Evolutionary conservation across 2,797 vertebrate species (phyloP), one percentile per base, ranked within the genome.

Genomic region (Protonibea diacanthus): DNA sequence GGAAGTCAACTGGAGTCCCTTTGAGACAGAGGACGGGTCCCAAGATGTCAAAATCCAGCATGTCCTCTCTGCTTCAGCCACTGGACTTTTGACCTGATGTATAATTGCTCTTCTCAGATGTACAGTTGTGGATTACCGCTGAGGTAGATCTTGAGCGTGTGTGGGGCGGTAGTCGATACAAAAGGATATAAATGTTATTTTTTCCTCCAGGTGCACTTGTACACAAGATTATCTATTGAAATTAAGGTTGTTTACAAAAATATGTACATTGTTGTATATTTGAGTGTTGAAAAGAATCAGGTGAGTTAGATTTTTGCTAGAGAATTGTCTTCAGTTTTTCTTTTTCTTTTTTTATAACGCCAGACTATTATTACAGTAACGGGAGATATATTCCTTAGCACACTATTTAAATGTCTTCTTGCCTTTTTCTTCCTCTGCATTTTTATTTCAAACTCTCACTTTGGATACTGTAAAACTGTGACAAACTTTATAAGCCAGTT

Each of bases 381-480:
- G 74, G 94, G 92, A 96, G 92, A 96, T 96, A 95, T 96, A 95
- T 93, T 94, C 92, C 93, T 96, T 95, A 90, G 90, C 90, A 91
- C 92, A 93, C 88, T 95, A 94, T 95, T 94, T 97, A 96, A 96
- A 95, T 93, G 89, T 96, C 88, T 94, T 95, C 94, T 94, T 94
- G 92, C 93, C 94, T 92, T 89, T 38, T 92, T 87, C 78, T 87
- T 89, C 75, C 90, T 93, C 95, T 96, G 83, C 71, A 93, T 96
- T 96, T 92, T 93, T 94, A 95, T 94, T 96, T 96, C 94, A 94
- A 91, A 93, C 92, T 95, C 94, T 96, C 93, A 94, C 89, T 96
- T 97, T 96, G 94, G 95, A 97, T 96, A 97, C 96, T 98, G 96
- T 97, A 96, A 97, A 97, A 97, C 96, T 98, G 97, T 98, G 97